phyloP scores from a whole-genome alignment of 2,888 invertebrate genomes.

The Keiferia lycopersicella region DNA sequence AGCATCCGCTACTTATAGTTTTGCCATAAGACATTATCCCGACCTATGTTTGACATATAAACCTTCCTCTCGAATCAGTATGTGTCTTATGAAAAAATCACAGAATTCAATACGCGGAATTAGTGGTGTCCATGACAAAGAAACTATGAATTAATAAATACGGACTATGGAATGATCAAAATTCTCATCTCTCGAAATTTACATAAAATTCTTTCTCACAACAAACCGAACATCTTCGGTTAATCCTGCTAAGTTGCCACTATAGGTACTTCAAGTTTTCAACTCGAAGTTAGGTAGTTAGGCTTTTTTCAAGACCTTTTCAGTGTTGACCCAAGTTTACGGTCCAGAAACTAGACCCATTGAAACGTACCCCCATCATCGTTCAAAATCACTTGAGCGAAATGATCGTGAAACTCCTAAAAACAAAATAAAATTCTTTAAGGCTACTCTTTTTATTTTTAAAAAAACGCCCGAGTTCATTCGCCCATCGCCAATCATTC shows the following conservation, averaged over 20 bases:
- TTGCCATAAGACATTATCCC: too few relatives aligned
- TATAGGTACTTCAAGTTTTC: background rate
- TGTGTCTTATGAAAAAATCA: too few relatives aligned
- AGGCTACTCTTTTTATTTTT: too few relatives aligned
- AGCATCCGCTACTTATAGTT: too few relatives aligned
- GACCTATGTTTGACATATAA: too few relatives aligned
- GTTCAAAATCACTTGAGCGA: background rate
- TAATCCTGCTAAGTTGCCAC: constrained; percentile 2
- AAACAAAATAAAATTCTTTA: constrained; percentile 1
- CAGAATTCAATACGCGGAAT: too few relatives aligned
- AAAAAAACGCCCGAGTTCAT: too few relatives aligned
- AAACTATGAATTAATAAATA: too few relatives aligned
- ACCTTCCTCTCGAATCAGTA: too few relatives aligned
- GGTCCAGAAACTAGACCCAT: background rate
- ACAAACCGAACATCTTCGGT: background rate
- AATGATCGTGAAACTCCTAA: background rate
- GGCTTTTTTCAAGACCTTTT: constrained; percentile 13
- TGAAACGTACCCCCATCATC: background rate
- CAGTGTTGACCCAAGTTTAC: constrained; percentile 4
- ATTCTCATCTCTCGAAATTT: too few relatives aligned
- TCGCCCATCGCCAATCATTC: background rate
- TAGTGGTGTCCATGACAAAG: too few relatives aligned
- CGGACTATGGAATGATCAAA: too few relatives aligned
- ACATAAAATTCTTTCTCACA: background rate
- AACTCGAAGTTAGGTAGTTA: constrained; percentile 12